Evolutionary conservation across 2,113 vertebrate species (phyloP).

Genomic region (Symphodus melops): DNA sequence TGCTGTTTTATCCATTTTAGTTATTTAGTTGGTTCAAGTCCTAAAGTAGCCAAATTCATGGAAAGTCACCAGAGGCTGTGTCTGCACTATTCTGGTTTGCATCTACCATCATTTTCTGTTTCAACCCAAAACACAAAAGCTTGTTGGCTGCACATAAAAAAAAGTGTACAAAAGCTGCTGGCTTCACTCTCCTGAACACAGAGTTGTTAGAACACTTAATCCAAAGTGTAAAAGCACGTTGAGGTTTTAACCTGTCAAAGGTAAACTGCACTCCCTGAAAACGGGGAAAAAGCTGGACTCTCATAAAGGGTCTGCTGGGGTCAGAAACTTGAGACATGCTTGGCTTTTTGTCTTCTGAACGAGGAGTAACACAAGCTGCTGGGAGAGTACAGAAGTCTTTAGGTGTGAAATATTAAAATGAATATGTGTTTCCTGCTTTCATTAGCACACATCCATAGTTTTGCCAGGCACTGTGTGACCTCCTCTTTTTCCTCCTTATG

Average conservation of each 20-base stretch:
- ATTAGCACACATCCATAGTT: constrained; percentile 67
- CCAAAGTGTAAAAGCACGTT: constrained; percentile 24
- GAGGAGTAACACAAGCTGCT: constrained; percentile 74
- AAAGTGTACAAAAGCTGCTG: not conserved
- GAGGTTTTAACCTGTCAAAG: constrained; percentile 43
- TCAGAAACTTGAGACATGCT: constrained; percentile 80
- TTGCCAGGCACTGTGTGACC: constrained; percentile 21
- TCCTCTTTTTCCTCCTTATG: constrained; percentile 10
- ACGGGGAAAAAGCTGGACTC: constrained; percentile 41
- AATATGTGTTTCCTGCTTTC: constrained; percentile 76
- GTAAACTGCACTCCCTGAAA: constrained; percentile 1
- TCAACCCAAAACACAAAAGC: constrained; percentile 57
- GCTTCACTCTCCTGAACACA: constrained; percentile 32
- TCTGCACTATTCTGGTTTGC: not conserved
- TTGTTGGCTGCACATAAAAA: constrained; percentile 59
- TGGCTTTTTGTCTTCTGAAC: constrained; percentile 62
- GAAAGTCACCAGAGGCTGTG: constrained; percentile 66
- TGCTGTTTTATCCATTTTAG: too few species aligned
- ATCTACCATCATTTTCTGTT: constrained; percentile 50
- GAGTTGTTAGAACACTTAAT: constrained; percentile 1
- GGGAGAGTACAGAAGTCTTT: constrained; percentile 76
- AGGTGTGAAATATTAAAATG: constrained; percentile 79
- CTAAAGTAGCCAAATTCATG: constrained; percentile 71
- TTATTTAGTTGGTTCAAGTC: constrained; percentile 60
- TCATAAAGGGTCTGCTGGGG: constrained; percentile 54